phyloP scores from a whole-genome alignment of 2,113 vertebrate genomes.

The Poeciliopsis occidentalis region DNA sequence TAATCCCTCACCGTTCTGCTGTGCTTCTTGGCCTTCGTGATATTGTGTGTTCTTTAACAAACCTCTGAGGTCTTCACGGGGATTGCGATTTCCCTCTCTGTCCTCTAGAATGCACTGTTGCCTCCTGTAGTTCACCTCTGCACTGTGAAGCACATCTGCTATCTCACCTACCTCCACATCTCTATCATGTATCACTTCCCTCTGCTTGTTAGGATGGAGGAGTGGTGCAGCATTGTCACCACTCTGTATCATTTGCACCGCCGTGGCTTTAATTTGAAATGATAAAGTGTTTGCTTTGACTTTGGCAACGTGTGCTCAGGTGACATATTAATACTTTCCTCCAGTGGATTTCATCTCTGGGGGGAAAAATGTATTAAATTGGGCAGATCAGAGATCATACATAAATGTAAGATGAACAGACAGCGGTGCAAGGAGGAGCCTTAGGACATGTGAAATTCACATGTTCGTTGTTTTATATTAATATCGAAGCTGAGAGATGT shows the following conservation, averaged over 20 bases:
- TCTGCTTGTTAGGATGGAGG: conserved; percentile 51
- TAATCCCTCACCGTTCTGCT: not conserved
- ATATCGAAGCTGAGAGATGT: conserved; percentile 11
- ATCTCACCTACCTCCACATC: conserved; percentile 40
- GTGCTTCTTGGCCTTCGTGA: not conserved
- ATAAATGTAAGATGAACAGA: conserved; percentile 54
- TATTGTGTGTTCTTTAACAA: not conserved
- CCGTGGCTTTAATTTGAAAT: conserved; percentile 50
- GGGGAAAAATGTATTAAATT: conserved; percentile 44
- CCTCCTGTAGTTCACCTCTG: conserved; percentile 42
- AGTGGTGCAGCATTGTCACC: conserved; percentile 46
- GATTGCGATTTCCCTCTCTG: conserved; percentile 6
- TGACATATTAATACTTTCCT: conserved; percentile 56
- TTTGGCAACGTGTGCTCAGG: conserved; percentile 30
- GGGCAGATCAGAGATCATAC: conserved; percentile 57
- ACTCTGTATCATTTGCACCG: conserved; percentile 45
- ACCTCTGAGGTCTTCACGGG: not conserved
- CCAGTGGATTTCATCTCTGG: conserved; percentile 41
- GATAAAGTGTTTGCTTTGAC: conserved; percentile 50
- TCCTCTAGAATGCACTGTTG: conserved; percentile 73
- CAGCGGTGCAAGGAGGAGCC: conserved; percentile 1
- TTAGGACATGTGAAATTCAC: conserved; percentile 35
- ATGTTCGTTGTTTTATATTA: conserved; percentile 37
- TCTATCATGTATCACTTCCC: conserved; percentile 39
- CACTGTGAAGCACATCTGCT: conserved; percentile 52